Percentiles rank a stretch among this genome's conserved stretches.
These are phyloP conservation scores for Sebastes taczanowskii DNA, from an alignment of 2,797 vertebrate species.

Conservation along the genomic window DNA sequence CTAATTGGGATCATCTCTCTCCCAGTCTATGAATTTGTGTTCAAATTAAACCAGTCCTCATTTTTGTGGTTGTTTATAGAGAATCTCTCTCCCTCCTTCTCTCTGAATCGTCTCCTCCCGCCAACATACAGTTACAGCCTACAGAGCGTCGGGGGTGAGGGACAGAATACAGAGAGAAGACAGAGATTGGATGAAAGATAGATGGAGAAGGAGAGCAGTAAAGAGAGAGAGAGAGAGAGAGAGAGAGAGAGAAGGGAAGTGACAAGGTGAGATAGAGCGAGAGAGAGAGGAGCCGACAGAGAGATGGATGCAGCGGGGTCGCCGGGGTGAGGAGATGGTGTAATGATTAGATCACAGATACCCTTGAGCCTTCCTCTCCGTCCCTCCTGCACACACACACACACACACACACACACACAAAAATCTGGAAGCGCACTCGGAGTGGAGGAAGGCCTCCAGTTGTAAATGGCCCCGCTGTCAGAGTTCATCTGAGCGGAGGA, in stretches of 20 bases:
- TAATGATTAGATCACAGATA: slow-evolving; percentile 83
- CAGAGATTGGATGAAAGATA: slow-evolving; percentile 66
- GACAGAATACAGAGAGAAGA: slow-evolving; percentile 56
- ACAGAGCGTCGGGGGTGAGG: slow-evolving; percentile 37
- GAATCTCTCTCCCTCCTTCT: neutral
- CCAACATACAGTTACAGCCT: slow-evolving; percentile 31
- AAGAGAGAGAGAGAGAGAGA: slow-evolving; percentile 1
- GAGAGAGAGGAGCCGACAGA: slow-evolving; percentile 60
- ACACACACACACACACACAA: neutral
- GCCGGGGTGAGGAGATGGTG: slow-evolving; percentile 76
- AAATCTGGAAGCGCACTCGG: slow-evolving; percentile 34
- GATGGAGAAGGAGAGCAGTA: slow-evolving; percentile 50
- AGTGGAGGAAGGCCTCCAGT: slow-evolving; percentile 50
- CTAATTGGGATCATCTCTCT: slow-evolving; percentile 16
- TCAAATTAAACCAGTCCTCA: slow-evolving; percentile 24
- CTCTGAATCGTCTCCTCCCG: slow-evolving; percentile 21
- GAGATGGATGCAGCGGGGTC: slow-evolving; percentile 76
- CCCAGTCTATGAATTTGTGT: slow-evolving; percentile 9
- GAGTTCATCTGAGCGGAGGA: slow-evolving; percentile 62
- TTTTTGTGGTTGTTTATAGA: slow-evolving; percentile 19
- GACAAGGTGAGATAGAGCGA: slow-evolving; percentile 53
- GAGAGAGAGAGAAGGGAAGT: slow-evolving; percentile 29
- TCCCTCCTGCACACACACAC: slow-evolving; percentile 30
- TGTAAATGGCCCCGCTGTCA: slow-evolving; percentile 67
- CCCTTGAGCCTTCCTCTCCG: slow-evolving; percentile 70